Conservation (phyloP, 1,140 invertebrate species). For the Papilio machaon region DNA sequence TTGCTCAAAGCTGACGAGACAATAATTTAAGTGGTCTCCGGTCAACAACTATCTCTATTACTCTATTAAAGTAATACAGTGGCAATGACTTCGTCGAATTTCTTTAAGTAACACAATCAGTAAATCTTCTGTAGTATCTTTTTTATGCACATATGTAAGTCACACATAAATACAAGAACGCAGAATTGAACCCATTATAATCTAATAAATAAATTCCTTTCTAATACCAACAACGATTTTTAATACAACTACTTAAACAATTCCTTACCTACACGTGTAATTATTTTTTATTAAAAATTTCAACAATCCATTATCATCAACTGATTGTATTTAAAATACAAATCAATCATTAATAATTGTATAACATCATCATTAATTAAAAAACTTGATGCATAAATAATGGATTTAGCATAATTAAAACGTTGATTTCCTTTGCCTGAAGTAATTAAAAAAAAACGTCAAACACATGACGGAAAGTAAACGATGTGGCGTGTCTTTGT, state of each 20-base stretch:
- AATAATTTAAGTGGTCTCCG: background rate
- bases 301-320: background rate
- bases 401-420: constrained; percentile 2
- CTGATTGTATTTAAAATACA: background rate
- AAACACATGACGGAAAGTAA: background rate
- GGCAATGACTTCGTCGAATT: background rate
- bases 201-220: no score
- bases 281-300: background rate
- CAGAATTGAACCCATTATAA: no score
- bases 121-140: background rate
- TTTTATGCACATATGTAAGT: background rate
- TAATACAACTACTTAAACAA: background rate
- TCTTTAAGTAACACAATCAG: background rate
- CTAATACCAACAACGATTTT: no score
- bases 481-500: background rate
- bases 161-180: no score
- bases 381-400: background rate
- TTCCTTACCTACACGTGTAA: background rate
- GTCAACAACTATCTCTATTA: background rate
- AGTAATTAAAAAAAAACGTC: background rate
- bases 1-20: background rate
- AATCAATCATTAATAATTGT: background rate
- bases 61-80: background rate
- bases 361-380: background rate
- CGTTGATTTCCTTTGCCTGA: background rate